These are phyloP conservation scores for Fistularia tabacaria DNA, from an alignment of 2,797 vertebrate genomes.

Conservation along the genomic window DNA sequence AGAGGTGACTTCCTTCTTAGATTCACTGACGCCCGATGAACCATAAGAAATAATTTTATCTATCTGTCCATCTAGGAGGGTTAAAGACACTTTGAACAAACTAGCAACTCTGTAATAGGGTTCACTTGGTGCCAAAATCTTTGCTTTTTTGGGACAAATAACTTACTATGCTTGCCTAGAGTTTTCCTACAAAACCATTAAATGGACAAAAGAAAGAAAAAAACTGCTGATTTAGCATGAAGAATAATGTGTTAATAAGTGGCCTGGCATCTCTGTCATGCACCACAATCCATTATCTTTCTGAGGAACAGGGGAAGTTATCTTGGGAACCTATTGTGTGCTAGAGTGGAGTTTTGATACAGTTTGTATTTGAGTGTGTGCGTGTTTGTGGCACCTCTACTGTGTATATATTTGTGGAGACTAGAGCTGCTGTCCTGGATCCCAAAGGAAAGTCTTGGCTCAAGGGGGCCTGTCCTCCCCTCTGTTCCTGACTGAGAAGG, in stretches of 20 bases:
- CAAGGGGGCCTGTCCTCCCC: slow-evolving; percentile 73
- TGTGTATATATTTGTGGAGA: slow-evolving; percentile 71
- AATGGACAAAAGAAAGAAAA: slow-evolving; percentile 57
- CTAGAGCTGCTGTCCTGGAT: slow-evolving; percentile 58
- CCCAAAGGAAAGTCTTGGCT: slow-evolving; percentile 84
- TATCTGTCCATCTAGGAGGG: too few relatives aligned
- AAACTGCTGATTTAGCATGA: slow-evolving; percentile 70
- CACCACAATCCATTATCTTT: slow-evolving; percentile 70
- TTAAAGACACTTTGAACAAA: too few relatives aligned
- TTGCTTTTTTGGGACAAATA: too few relatives aligned
- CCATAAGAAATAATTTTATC: too few relatives aligned
- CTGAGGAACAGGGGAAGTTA: slow-evolving; percentile 68
- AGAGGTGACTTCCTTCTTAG: slow-evolving; percentile 11
- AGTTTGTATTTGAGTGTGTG: slow-evolving; percentile 62
- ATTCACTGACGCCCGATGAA: not conserved
- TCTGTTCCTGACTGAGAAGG: slow-evolving; percentile 55
- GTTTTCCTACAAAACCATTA: slow-evolving; percentile 58
- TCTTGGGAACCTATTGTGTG: slow-evolving; percentile 72
- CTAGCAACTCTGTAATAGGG: too few relatives aligned
- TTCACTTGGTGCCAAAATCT: too few relatives aligned
- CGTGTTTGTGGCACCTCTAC: slow-evolving; percentile 73
- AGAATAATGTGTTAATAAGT: slow-evolving; percentile 68
- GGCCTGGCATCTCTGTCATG: slow-evolving; percentile 62
- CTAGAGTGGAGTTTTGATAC: slow-evolving; percentile 59
- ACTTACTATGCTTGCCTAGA: slow-evolving; percentile 52